Base-by-base conservation (phyloP, 2,888 invertebrate species). In the Opisthograptis luteolata region DNA sequence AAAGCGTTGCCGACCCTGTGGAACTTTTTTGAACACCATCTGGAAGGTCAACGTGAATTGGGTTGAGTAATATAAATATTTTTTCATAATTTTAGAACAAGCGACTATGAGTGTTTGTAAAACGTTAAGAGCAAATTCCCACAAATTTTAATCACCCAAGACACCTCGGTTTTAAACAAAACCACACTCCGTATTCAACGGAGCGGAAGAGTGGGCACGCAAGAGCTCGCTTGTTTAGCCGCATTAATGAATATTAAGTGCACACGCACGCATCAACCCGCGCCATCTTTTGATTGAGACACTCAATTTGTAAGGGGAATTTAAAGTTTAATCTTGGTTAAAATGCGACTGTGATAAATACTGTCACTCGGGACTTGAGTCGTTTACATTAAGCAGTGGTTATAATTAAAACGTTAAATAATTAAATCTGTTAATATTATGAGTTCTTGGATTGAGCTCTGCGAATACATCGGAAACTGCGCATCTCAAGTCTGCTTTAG, bases 201-300 rank as follows among this genome's bases (percentile, higher is more conserved):
- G 67, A 69, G 72, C 73, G 79, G 81, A 86, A 85, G 72, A 76
- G 55, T 69, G 77, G 67, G 32, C 66, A 17, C 36, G 37, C 34
- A 31, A 17, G 25, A 19, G 22, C 35, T 27, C 47, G 64, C 62
- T 68, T 70, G 70, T 71, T 72, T 68, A 67, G 70, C 69, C 58
- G 70, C 78, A 82, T 80, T 84, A 84, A 87, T 89, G 87, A 87
- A 86, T 85, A 86, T 82, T 84, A 84, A 86, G 80, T 79, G 77
- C 73, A 74, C 44, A 40, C 40, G 32, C 62, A 51, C 40, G 27
- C 62, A 69, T 72, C 54, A 60, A 61, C 53, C 40, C 59, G 58
- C 60, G 65, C 66, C 73, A 73, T 74, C 73, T 77, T 59, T 64
- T 58, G 70, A 64, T 64, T 64, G 62, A 66, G 66, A 70, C 73